These are phyloP conservation scores for Leptogaster cylindrica DNA, from an alignment of 2,888 invertebrate species.

Conservation along the genomic window DNA sequence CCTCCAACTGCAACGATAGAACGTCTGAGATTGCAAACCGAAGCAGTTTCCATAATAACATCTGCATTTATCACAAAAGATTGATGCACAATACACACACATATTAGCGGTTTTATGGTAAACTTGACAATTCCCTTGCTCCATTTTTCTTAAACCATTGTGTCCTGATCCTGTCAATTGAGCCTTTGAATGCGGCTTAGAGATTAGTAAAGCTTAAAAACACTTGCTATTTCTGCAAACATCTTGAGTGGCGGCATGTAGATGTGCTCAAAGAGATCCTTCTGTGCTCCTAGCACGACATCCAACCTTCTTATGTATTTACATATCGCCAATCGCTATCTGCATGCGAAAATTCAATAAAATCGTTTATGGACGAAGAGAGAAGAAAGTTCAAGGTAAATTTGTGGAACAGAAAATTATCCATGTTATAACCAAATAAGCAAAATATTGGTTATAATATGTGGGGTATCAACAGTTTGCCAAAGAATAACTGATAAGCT, in stretches of 20 bases:
- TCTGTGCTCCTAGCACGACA: not conserved
- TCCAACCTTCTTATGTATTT: no score
- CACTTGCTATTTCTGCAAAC: not conserved
- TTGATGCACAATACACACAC: no score
- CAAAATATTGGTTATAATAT: not conserved
- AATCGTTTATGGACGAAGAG: conserved; percentile 12
- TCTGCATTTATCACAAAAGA: no score
- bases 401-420: not conserved
- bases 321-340: not conserved
- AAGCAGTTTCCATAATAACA: no score
- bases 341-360: conserved; percentile 33
- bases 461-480: no score
- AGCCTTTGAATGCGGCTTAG: conserved; percentile 1
- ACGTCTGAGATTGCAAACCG: no score
- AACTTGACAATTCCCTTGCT: conserved; percentile 12
- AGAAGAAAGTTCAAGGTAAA: not conserved
- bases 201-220: conserved; percentile 4
- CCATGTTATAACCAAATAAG: not conserved
- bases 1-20: no score
- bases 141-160: conserved; percentile 1
- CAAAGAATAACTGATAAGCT: no score
- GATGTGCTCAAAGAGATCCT: conserved; percentile 11
- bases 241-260: conserved; percentile 24
- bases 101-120: no score
- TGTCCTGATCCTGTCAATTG: not conserved